A percentile compares a stretch with the other conserved stretches of the same genome.
Evolutionary conservation across 2,797 vertebrate species (phyloP).

Genomic region (Sternarchorhynchus goeldii): DNA sequence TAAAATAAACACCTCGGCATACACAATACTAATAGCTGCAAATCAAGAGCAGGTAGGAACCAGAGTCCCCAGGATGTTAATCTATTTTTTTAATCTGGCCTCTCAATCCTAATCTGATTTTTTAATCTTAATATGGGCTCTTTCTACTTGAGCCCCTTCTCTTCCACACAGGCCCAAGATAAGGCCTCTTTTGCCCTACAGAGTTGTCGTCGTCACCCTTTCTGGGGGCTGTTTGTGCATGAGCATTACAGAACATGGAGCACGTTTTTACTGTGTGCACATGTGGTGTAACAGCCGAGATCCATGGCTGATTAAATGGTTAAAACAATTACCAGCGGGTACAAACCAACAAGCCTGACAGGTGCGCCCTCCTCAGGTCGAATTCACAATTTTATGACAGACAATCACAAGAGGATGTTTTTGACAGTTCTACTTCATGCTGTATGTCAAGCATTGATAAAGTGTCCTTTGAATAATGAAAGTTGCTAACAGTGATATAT

Average conservation of each 20-base stretch:
- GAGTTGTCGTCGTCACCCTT: conserved; percentile 41
- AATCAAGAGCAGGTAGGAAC: conserved; percentile 20
- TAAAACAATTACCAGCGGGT: background rate
- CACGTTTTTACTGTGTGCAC: background rate
- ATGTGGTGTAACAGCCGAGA: background rate
- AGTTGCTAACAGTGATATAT: conserved; percentile 30
- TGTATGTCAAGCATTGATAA: conserved; percentile 16
- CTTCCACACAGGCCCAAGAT: conserved; percentile 56
- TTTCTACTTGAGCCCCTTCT: conserved; percentile 54
- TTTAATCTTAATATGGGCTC: conserved; percentile 54
- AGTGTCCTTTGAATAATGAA: conserved; percentile 33
- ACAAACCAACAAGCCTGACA: background rate
- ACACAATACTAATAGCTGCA: conserved; percentile 5
- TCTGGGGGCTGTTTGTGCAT: conserved; percentile 31
- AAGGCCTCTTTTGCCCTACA: conserved; percentile 65
- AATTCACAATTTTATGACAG: conserved; percentile 48
- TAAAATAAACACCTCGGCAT: no score
- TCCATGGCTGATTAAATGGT: background rate
- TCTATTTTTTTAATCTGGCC: background rate
- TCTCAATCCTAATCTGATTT: conserved; percentile 6
- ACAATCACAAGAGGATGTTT: conserved; percentile 13
- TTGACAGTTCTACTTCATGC: background rate
- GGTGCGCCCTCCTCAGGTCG: conserved; percentile 48
- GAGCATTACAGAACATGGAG: background rate
- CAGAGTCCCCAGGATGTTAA: conserved; percentile 11